These are phyloP conservation scores for Aphrophora alni DNA, from an alignment of 2,888 invertebrate genomes.

Conservation along the genomic window DNA sequence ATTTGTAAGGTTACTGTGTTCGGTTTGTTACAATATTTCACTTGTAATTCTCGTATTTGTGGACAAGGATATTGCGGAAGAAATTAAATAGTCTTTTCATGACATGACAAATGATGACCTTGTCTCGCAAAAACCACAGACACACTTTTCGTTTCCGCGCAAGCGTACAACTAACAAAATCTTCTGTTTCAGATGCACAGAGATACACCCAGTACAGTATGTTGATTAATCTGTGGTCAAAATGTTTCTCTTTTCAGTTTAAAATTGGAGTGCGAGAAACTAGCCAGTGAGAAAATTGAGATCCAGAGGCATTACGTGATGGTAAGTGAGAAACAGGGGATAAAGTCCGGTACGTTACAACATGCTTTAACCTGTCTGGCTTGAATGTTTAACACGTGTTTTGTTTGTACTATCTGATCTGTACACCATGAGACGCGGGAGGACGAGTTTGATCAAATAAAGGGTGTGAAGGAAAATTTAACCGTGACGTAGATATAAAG, in stretches of 20 bases:
- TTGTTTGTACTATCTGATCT: background rate
- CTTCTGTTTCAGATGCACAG: background rate
- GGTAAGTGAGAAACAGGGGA: conserved; percentile 67
- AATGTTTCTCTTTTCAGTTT: conserved; percentile 61
- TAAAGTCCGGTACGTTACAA: background rate
- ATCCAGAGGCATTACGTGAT: conserved; percentile 91
- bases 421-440: background rate
- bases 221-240: background rate
- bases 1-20: too few species aligned
- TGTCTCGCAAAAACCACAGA: too few species aligned
- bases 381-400: background rate
- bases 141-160: too few species aligned
- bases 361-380: background rate
- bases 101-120: too few species aligned
- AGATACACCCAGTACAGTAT: background rate
- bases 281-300: conserved; percentile 88
- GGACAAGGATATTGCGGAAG: too few species aligned
- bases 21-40: too few species aligned
- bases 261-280: conserved; percentile 88
- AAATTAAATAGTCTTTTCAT: too few species aligned
- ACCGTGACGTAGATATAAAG: too few species aligned
- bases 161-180: background rate
- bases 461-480: too few species aligned
- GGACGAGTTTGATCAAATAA: too few species aligned
- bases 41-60: too few species aligned